Evolutionary conservation across 2,888 invertebrate species (phyloP).

Genomic region (Drosophila differens): DNA sequence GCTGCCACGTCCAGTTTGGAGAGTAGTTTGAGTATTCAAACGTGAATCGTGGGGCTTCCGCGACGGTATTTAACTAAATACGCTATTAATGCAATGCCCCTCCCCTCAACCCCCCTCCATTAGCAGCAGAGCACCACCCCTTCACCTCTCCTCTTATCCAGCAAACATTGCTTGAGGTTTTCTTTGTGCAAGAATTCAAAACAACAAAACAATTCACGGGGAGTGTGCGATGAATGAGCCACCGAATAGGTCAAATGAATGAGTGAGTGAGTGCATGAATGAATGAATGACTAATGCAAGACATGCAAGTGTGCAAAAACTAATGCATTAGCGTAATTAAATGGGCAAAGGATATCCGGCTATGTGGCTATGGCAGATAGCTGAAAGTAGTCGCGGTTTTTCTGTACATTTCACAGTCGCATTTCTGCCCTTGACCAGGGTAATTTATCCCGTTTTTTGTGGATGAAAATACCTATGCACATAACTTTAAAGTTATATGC

Average conservation of each 20-base stretch:
- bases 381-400: not conserved
- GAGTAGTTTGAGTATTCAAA: not conserved
- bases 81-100: conserved; percentile 63
- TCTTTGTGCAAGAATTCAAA: conserved; percentile 43
- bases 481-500: not conserved
- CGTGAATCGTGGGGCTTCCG: conserved; percentile 59
- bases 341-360: conserved; percentile 45
- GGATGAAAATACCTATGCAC: not conserved
- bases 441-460: not conserved
- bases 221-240: conserved; percentile 30
- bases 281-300: conserved; percentile 44
- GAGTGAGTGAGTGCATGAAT: conserved; percentile 18
- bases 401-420: conserved; percentile 1
- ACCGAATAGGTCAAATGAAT: conserved; percentile 18
- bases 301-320: conserved; percentile 45
- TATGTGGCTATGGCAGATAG: not conserved
- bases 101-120: conserved; percentile 9
- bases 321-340: conserved; percentile 64
- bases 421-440: not conserved
- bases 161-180: conserved; percentile 8
- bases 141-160: not conserved
- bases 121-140: conserved; percentile 6
- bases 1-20: conserved; percentile 1
- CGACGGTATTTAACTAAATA: conserved; percentile 57
- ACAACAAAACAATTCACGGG: conserved; percentile 23